Evolutionary conservation across 2,113 vertebrate species (phyloP), one percentile per base, ranked within the genome.

Genomic region (Marcusenius ussheri): DNA sequence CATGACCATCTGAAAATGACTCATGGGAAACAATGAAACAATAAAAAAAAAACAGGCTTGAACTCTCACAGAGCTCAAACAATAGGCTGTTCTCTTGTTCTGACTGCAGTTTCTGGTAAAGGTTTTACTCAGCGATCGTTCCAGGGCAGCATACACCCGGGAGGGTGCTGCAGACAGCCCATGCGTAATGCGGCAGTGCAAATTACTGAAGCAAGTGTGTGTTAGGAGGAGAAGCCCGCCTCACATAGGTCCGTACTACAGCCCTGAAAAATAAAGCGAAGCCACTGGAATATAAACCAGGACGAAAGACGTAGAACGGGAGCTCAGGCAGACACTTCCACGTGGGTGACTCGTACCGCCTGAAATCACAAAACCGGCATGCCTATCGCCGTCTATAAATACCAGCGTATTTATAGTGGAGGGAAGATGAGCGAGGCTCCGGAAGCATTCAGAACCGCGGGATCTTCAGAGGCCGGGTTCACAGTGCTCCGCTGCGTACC

Each of bases 341-440:
- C 39, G 39, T 56, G 90, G 91, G 74, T 39, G 62, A 92, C 88
- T 92, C 39, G 47, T 13, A 50, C 91, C 90, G 2, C 0, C 88
- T 89, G 91, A 46, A 92, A 92, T 92, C 91, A 88, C 83, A 24
- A 62, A 89, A 89, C 89, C 90, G 91, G 93, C 87, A 90, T 93
- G 91, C 91, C 93, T 91, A 94, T 93, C 85, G 92, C 91, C 87
- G 58, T 77, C 90, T 91, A 89, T 91, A 92, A 94, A 93, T 92
- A 91, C 89, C 89, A 53, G 84, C 74, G 49, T 47, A 89, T 89
- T 53, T 93, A 91, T 92, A 92, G 84, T 17, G 89, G 53, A 21
- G 21, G 91, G 92, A 90, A 91, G 89, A 93, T 89, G 77, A 87
- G 53, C 80, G 87, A 5, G 3, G 91, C 77, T 89, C 6, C 0